These are phyloP conservation scores for Stercorarius parasiticus DNA, from an alignment of 2,113 vertebrate species.

Conservation along the genomic window DNA sequence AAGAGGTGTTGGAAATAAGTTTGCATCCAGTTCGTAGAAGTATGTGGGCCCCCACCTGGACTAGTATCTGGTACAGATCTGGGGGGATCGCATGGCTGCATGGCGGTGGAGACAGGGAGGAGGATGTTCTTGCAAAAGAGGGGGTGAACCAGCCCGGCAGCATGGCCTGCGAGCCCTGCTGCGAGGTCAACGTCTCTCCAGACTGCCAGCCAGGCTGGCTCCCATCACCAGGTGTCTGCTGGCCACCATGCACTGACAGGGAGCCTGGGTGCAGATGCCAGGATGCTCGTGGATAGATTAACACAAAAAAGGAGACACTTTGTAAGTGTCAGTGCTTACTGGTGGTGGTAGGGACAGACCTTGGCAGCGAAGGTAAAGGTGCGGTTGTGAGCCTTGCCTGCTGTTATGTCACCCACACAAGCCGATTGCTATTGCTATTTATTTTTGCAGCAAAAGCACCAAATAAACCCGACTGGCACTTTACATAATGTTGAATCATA, in stretches of 20 bases:
- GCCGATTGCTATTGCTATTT: neutral
- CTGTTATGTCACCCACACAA: neutral
- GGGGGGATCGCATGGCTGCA: neutral
- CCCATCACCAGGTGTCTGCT: neutral
- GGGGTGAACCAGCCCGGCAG: neutral
- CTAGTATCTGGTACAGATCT: neutral
- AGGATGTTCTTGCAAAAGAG: neutral
- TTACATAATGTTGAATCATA: neutral
- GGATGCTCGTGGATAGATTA: neutral
- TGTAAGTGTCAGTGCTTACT: neutral
- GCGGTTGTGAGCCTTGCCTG: neutral
- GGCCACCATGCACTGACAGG: accelerated
- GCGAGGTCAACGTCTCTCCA: accelerated
- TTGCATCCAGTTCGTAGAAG: neutral
- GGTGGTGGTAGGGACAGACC: neutral
- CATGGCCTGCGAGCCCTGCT: accelerated
- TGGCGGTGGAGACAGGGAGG: accelerated
- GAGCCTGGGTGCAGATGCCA: accelerated
- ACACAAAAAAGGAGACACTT: neutral
- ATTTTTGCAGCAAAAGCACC: neutral
- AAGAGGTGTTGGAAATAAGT: neutral
- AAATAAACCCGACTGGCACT: neutral
- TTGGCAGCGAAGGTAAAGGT: neutral
- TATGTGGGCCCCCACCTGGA: neutral
- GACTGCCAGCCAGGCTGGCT: neutral